Conservation (phyloP, 2,888 invertebrate genomes). For the Acanthacorydalis orientalis region DNA sequence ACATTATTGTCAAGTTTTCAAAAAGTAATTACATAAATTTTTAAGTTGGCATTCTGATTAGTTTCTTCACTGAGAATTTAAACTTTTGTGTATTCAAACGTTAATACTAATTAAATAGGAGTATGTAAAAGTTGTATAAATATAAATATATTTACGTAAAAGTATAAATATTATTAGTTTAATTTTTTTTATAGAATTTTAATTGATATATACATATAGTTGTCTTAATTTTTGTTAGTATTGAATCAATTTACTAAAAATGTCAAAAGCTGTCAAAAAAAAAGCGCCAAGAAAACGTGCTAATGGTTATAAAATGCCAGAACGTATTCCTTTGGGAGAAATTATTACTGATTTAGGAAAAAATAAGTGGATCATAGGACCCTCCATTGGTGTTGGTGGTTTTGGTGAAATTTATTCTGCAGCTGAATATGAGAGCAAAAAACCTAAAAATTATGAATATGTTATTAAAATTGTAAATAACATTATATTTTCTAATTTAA, state of each 20-base stretch:
- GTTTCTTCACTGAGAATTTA: too few relatives aligned
- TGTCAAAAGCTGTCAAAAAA: neutral
- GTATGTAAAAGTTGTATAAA: too few relatives aligned
- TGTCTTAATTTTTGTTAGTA: too few relatives aligned
- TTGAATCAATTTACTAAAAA: neutral
- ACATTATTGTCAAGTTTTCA: too few relatives aligned
- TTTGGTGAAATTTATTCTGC: constrained; percentile 90
- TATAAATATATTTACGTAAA: too few relatives aligned
- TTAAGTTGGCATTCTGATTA: too few relatives aligned
- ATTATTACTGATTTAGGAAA: constrained; percentile 59
- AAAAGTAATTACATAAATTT: too few relatives aligned
- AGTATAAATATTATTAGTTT: too few relatives aligned
- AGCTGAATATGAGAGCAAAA: constrained; percentile 33
- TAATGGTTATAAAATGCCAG: constrained; percentile 43
- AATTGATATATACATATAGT: too few relatives aligned
- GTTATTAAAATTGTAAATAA: constrained; percentile 66
- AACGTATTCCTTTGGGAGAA: constrained; percentile 57
- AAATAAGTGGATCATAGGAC: constrained; percentile 71
- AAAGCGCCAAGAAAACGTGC: constrained; percentile 19
- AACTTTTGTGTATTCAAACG: too few relatives aligned
- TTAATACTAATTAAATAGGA: too few relatives aligned
- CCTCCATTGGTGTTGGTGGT: constrained; percentile 79
- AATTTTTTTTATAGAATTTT: too few relatives aligned
- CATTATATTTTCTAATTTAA: neutral
- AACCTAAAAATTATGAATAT: constrained; percentile 39